These are phyloP conservation scores for Eristalinus sepulchralis DNA, from an alignment of 2,888 invertebrate genomes.

Conservation along the genomic window DNA sequence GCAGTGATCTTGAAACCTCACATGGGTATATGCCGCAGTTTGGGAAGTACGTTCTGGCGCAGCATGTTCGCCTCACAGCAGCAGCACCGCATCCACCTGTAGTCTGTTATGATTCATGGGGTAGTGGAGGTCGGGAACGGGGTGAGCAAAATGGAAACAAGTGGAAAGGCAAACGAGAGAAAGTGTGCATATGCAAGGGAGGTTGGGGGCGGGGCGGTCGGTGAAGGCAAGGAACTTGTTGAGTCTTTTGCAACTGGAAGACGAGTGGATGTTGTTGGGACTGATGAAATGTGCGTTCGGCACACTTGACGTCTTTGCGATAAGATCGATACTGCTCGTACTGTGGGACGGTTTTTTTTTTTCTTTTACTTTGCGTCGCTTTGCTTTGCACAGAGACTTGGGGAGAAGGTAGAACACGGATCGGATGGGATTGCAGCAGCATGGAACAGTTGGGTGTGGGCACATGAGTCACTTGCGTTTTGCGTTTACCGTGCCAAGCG, in stretches of 20 bases:
- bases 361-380: background rate
- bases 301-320: slow-evolving; percentile 31
- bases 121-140: background rate
- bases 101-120: slow-evolving; percentile 45
- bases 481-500: background rate
- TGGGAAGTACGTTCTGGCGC: slow-evolving; percentile 21
- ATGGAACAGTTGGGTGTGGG: background rate
- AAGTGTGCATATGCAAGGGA: slow-evolving; percentile 8
- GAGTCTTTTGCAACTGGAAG: slow-evolving; percentile 32
- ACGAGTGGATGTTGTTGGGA: slow-evolving; percentile 16
- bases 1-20: slow-evolving; percentile 46
- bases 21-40: slow-evolving; percentile 21
- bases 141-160: slow-evolving; percentile 33
- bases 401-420: background rate
- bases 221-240: slow-evolving; percentile 49
- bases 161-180: slow-evolving; percentile 43
- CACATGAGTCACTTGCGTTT: slow-evolving; percentile 3
- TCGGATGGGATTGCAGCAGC: background rate
- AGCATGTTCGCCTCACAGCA: slow-evolving; percentile 37
- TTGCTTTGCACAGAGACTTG: background rate
- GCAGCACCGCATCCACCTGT: slow-evolving; percentile 59
- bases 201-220: slow-evolving; percentile 8
- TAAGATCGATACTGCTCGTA: slow-evolving; percentile 35
- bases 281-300: slow-evolving; percentile 42
- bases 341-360: background rate